Evolutionary conservation across 1,140 invertebrate genomes (phyloP).

Genomic region (Nasonia giraulti): DNA sequence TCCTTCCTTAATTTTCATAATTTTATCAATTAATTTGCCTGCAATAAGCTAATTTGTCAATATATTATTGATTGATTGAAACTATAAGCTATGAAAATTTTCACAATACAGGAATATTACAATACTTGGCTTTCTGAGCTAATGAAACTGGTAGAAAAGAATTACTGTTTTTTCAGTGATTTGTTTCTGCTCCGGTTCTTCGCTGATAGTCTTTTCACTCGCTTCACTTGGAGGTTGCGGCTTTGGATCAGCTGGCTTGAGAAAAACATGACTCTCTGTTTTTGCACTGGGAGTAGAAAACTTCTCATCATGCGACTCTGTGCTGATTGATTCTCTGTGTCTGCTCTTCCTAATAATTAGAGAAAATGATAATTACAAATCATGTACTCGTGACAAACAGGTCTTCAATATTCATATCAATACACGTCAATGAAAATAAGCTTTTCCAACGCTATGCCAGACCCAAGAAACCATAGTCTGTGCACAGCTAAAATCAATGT

Average conservation of each 20-base stretch:
- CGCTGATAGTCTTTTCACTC: conserved; percentile 50
- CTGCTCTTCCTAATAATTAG: conserved; percentile 38
- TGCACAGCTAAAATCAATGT: too few species aligned
- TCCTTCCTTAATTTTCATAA: too few species aligned
- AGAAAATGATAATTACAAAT: background rate
- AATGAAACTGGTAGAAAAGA: conserved; percentile 5
- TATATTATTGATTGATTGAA: conserved; percentile 3
- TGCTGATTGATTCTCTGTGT: conserved; percentile 58
- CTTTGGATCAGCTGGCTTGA: conserved; percentile 66
- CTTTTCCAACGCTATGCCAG: background rate
- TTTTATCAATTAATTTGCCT: too few species aligned
- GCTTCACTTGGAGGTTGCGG: conserved; percentile 55
- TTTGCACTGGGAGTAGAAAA: conserved; percentile 56
- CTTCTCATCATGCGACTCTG: conserved; percentile 60
- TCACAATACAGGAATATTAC: background rate
- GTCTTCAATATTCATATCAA: too few species aligned
- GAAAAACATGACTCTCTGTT: conserved; percentile 66
- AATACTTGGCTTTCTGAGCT: background rate
- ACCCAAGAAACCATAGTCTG: background rate
- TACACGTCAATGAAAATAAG: background rate
- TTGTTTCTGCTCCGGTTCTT: conserved; percentile 58
- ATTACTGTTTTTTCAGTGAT: conserved; percentile 64
- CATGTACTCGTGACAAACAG: too few species aligned
- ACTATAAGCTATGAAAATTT: too few species aligned
- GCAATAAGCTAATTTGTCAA: background rate